Evolutionary conservation across 2,113 vertebrate species (phyloP).

Genomic region (Canis aureus): DNA sequence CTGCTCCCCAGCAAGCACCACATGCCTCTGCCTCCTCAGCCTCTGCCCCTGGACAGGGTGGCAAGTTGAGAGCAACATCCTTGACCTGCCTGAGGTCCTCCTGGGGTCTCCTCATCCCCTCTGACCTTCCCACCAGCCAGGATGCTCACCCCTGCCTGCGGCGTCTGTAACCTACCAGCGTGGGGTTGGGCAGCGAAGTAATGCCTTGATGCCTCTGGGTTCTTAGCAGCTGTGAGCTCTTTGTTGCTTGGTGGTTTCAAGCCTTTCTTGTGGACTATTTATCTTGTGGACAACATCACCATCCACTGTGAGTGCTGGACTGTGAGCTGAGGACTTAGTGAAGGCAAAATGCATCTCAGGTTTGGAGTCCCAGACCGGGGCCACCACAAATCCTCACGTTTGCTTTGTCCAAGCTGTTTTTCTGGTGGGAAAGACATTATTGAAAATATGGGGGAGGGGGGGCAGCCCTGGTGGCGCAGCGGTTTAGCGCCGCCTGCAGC

Average conservation of each 20-base stretch:
- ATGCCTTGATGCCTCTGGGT: background rate
- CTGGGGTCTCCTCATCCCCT: background rate
- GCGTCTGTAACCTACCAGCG: background rate
- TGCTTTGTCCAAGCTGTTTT: background rate
- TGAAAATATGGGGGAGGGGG: background rate
- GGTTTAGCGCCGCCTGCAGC: no score
- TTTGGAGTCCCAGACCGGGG: background rate
- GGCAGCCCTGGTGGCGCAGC: no score
- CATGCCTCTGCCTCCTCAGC: background rate
- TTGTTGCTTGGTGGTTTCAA: background rate
- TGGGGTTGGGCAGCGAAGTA: background rate
- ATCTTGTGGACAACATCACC: background rate
- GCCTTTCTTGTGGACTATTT: slow-evolving; percentile 50
- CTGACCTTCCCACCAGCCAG: background rate
- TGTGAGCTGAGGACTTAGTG: background rate
- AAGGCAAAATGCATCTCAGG: background rate
- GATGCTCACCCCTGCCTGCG: background rate
- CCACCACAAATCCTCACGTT: background rate
- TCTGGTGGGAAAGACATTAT: background rate
- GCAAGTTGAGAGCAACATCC: background rate
- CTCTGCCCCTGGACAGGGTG: background rate
- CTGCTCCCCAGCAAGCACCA: background rate
- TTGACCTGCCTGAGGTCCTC: background rate
- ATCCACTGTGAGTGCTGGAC: background rate
- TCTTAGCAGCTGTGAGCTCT: background rate